Percentiles rank a stretch among this genome's conserved stretches.
Evolutionary conservation across 2,113 vertebrate species (phyloP).

Genomic region (Forbesichthys agassizii): DNA sequence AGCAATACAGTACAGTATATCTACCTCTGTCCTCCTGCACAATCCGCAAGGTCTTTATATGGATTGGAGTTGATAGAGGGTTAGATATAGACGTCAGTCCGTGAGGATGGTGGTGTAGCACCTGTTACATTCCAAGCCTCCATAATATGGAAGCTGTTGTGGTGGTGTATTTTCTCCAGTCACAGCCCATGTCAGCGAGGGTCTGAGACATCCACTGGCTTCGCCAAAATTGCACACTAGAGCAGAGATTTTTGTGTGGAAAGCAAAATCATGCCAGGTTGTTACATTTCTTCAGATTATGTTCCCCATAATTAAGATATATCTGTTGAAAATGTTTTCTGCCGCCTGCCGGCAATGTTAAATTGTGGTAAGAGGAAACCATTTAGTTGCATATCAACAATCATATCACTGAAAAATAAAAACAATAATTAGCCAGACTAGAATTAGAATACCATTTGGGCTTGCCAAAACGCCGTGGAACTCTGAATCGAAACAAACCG

Average conservation of each 20-base stretch:
- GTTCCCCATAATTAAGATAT: constrained; percentile 68
- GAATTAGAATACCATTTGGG: no score
- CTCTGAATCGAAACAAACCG: no score
- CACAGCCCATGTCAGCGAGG: constrained; percentile 49
- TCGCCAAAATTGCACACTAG: constrained; percentile 61
- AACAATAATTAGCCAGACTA: no score
- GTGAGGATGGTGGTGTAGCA: constrained; percentile 55
- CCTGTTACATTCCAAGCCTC: constrained; percentile 60
- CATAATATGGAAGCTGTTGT: constrained; percentile 42
- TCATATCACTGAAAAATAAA: no score
- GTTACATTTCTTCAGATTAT: constrained; percentile 71
- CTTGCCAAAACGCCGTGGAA: no score
- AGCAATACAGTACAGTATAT: constrained; percentile 24
- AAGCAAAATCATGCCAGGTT: constrained; percentile 61
- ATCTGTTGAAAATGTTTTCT: constrained; percentile 49
- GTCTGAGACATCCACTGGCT: constrained; percentile 62
- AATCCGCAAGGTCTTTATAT: constrained; percentile 53
- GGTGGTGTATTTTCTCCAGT: constrained; percentile 51
- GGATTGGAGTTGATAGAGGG: constrained; percentile 52
- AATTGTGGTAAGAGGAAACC: constrained; percentile 64
- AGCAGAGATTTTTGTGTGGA: constrained; percentile 46
- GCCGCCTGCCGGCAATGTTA: constrained; percentile 54
- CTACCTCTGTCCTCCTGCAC: constrained; percentile 29
- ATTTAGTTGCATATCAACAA: constrained; percentile 21
- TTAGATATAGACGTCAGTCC: constrained; percentile 45